phyloP scores from a whole-genome alignment of 2,888 invertebrate species.

The Coleophora flavipennella region DNA sequence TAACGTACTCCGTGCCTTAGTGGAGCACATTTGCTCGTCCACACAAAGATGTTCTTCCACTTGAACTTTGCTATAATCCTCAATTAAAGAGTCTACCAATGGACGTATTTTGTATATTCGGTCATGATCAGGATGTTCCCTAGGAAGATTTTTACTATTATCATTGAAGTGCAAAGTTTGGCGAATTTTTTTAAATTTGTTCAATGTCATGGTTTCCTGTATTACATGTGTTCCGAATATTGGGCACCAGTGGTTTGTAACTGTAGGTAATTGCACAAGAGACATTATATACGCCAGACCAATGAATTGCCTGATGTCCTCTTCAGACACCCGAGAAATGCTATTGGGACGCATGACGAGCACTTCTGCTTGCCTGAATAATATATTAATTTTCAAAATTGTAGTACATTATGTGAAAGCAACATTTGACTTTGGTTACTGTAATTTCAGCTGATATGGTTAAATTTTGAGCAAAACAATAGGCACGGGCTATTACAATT shows the following conservation, averaged over 20 bases:
- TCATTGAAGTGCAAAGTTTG: conserved; percentile 20
- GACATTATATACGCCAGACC: neutral
- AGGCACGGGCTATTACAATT: too few species aligned
- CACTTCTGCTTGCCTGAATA: too few species aligned
- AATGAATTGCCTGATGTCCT: neutral
- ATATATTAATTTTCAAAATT: too few species aligned
- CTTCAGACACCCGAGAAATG: neutral
- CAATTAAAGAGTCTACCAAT: conserved; percentile 14
- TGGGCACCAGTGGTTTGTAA: conserved; percentile 15
- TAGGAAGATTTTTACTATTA: conserved; percentile 9
- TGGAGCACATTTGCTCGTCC: too few species aligned
- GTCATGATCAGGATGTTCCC: conserved; percentile 10
- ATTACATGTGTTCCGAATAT: conserved; percentile 14
- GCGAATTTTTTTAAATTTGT: conserved; percentile 19
- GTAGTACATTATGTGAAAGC: too few species aligned
- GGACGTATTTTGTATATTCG: conserved; percentile 19
- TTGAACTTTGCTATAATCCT: conserved; percentile 8
- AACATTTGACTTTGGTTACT: too few species aligned
- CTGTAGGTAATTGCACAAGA: conserved; percentile 13
- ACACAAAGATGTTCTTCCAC: too few species aligned
- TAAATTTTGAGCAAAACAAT: too few species aligned
- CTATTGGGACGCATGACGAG: too few species aligned
- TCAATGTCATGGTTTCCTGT: conserved; percentile 16
- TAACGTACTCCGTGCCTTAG: too few species aligned
- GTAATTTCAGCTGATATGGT: too few species aligned